Base-by-base conservation (phyloP, 2,797 vertebrate genomes). In the Phalanger gymnotis region DNA sequence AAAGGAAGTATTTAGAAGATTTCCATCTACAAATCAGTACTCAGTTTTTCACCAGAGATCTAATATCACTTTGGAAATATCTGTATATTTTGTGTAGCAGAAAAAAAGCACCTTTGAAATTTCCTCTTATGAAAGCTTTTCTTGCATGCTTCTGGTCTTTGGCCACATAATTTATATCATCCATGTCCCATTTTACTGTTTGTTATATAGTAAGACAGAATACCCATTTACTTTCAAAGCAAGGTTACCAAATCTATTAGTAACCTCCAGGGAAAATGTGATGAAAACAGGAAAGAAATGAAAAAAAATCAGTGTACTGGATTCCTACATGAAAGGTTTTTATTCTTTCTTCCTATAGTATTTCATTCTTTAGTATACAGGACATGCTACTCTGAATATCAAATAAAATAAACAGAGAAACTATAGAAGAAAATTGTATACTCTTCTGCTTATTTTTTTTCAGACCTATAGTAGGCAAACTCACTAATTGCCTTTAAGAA, bases 201-300 rank as follows among this genome's bases (percentile, higher is more conserved):
- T 73, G 94, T 96, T 94, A 58, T 56, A 66, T 47, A 73, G 40
- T 95, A 94, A 96, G 61, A 92, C 11, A 90, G 52, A 91, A 87
- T 93, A 40, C 10, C 87, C 54, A 0, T 93, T 97, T 94, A 92
- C 90, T 90, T 97, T 97, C 28, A 93, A 94, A 94, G 40, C 53
- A 94, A 58, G 91, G 4, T 90, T 94, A 92, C 14, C 19, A 93
- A 94, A 93, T 96, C 14, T 92, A 12, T 90, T 95, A 91, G 0
- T 57, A 55, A 81, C 90, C 90, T 96, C 22, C 5, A 93, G 11
- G 51, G 31, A 57, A 96, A 53, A 92, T 87, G 19, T 95, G 31
- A 47, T 52, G 25, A 91, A 92, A 96, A 40, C 34, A 25, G 91
- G 95, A 90, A 54, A 57, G 73, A 92, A 47, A 2, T 16, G 1